A percentile compares a stretch with the other conserved stretches of the same genome.
Conservation (phyloP, 2,113 vertebrate genomes). For the Mormyrus iriodes region DNA sequence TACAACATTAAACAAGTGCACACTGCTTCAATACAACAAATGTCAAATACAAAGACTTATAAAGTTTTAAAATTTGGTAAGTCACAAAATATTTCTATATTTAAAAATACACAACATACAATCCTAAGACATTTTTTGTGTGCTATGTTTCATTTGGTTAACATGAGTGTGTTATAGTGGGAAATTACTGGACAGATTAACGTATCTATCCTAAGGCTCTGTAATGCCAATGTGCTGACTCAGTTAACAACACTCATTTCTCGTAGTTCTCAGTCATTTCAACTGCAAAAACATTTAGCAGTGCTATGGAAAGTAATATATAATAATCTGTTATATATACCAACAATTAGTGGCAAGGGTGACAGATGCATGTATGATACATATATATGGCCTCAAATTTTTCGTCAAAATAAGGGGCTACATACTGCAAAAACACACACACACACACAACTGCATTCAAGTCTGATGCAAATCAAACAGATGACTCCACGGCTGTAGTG, state of each 20-base stretch:
- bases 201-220: neutral
- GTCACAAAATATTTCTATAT: conserved; percentile 32
- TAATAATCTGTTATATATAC: neutral
- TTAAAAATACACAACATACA: conserved; percentile 35
- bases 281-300: neutral
- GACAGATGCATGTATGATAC: neutral
- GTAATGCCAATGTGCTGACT: neutral
- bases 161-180: neutral
- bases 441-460: neutral
- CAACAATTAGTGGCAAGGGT: neutral
- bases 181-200: neutral
- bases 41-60: conserved; percentile 23
- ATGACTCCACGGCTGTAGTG: neutral
- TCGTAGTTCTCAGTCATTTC: neutral
- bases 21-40: conserved; percentile 40
- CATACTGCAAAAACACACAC: neutral
- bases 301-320: neutral
- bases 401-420: neutral
- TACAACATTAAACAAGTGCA: conserved; percentile 40
- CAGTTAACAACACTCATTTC: neutral
- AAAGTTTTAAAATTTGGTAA: conserved; percentile 34
- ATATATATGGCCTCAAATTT: neutral
- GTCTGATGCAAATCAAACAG: neutral
- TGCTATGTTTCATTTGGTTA: neutral
- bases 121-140: neutral